phyloP scores from a whole-genome alignment of 2,888 invertebrate genomes.

The Colletes collaris region DNA sequence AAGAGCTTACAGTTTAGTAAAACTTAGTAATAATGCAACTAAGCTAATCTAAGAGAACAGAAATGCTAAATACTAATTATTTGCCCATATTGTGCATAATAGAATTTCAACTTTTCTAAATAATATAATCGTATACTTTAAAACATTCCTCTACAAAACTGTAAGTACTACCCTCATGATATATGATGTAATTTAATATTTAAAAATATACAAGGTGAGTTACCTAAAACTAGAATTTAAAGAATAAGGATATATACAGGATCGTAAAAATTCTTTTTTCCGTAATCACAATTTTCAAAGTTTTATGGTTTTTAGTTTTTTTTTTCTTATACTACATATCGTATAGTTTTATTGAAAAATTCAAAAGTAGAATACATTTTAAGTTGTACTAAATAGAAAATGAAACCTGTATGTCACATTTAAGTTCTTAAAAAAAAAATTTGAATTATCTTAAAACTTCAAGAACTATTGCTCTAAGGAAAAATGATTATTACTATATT shows the following conservation, averaged over 20 bases:
- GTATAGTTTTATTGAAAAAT: too few relatives aligned
- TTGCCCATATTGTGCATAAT: background rate
- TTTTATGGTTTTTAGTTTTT: too few relatives aligned
- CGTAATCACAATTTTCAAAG: too few relatives aligned
- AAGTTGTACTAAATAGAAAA: too few relatives aligned
- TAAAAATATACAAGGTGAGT: background rate
- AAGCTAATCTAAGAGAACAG: constrained; percentile 23
- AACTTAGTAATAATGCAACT: constrained; percentile 31
- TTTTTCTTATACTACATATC: too few relatives aligned
- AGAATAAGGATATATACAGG: too few relatives aligned
- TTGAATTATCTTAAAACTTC: background rate
- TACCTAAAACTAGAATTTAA: too few relatives aligned
- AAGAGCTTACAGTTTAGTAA: constrained; percentile 20
- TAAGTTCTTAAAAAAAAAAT: too few relatives aligned
- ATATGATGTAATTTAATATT: background rate
- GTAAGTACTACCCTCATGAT: constrained; percentile 15
- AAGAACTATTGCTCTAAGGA: background rate
- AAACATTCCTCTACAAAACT: constrained; percentile 36
- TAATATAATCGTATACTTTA: constrained; percentile 1
- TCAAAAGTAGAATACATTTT: too few relatives aligned
- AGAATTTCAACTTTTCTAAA: constrained; percentile 14
- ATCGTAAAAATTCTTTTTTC: too few relatives aligned
- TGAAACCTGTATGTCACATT: too few relatives aligned
- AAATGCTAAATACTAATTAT: constrained; percentile 13
- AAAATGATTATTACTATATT: too few relatives aligned